Percentiles rank a stretch among this genome's conserved stretches.
phyloP scores from a whole-genome alignment of 2,797 vertebrate genomes.

The Lithobates sylvaticus region DNA sequence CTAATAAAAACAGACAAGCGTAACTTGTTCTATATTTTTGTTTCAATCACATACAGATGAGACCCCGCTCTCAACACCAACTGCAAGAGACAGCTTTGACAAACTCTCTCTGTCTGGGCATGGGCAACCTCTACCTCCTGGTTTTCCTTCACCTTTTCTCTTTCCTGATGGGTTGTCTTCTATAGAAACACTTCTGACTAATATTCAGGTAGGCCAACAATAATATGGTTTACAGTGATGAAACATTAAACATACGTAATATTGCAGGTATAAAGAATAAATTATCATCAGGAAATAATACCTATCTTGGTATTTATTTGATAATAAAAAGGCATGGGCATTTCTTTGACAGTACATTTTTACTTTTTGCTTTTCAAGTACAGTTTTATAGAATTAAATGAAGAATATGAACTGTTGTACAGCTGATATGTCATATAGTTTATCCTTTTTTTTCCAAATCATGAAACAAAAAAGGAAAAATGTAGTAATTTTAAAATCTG shows the following conservation, averaged over 20 bases:
- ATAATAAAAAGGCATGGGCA: not conserved
- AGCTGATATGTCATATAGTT: no score
- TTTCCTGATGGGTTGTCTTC: conserved; percentile 98
- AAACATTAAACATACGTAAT: conserved; percentile 46
- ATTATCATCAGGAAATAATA: not conserved
- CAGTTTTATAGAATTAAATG: no score
- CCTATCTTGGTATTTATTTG: not conserved
- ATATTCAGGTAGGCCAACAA: conserved; percentile 91
- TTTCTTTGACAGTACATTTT: not conserved
- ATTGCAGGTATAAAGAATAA: not conserved
- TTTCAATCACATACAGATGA: conserved; percentile 94
- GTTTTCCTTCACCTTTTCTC: conserved; percentile 97
- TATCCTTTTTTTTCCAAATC: no score
- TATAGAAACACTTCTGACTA: conserved; percentile 99
- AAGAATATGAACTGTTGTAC: no score
- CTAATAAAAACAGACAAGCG: conserved; percentile 89
- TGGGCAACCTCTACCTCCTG: conserved; percentile 92
- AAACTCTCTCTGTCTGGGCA: conserved; percentile 95
- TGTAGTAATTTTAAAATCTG: no score
- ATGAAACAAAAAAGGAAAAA: no score
- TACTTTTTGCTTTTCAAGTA: not conserved
- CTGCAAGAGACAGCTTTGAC: conserved; percentile 97
- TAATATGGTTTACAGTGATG: not conserved
- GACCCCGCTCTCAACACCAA: conserved; percentile 94
- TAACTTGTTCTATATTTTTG: conserved; percentile 89